Evolutionary conservation across 2,888 invertebrate species (phyloP).

Genomic region (Dilophus febrilis): DNA sequence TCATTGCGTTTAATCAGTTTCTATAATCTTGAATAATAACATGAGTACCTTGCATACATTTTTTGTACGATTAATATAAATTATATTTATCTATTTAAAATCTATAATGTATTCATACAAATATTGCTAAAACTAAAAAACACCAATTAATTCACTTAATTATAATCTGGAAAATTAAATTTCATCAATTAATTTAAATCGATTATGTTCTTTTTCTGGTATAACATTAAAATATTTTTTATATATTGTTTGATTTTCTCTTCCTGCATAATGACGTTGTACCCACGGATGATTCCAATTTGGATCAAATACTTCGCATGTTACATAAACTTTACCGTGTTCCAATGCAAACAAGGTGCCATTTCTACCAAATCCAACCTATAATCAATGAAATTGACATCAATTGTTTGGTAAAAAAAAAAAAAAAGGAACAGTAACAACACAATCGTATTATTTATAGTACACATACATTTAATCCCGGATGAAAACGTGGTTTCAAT

Average conservation of each 20-base stretch:
- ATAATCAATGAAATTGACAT: background rate
- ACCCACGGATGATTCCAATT: conserved; percentile 66
- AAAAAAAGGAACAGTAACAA: no score
- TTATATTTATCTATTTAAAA: no score
- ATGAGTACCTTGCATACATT: no score
- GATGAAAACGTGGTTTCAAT: conserved; percentile 52
- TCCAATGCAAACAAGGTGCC: conserved; percentile 66
- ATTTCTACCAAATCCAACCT: conserved; percentile 72
- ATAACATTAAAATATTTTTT: conserved; percentile 79
- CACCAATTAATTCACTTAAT: no score
- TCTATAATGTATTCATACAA: no score
- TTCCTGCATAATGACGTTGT: conserved; percentile 41
- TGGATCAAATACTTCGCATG: conserved; percentile 65
- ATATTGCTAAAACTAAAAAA: no score
- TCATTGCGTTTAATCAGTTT: no score
- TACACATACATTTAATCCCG: conserved; percentile 53
- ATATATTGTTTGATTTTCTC: conserved; percentile 46
- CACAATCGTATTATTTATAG: background rate
- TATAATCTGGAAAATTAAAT: no score
- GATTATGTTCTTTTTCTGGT: conserved; percentile 56
- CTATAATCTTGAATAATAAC: no score
- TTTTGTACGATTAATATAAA: no score
- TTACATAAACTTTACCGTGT: conserved; percentile 59
- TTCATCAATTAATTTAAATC: conserved; percentile 60
- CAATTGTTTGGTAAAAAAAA: no score